phyloP scores from a whole-genome alignment of 1,140 invertebrate genomes.

The Zaprionus camerounensis region DNA sequence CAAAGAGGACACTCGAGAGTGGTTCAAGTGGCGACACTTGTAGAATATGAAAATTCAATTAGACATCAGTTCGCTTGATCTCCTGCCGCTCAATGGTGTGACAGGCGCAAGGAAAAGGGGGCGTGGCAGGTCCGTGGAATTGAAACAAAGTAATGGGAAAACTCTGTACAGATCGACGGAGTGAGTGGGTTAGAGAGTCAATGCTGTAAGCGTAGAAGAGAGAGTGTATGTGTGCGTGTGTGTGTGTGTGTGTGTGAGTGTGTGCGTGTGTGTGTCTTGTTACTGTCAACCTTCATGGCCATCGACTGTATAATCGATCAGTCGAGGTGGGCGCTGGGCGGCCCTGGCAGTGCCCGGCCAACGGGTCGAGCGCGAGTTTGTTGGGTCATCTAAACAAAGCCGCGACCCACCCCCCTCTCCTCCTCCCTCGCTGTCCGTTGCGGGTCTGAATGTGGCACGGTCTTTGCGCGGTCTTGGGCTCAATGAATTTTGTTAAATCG shows the following conservation, averaged over 20 bases:
- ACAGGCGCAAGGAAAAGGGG: not conserved
- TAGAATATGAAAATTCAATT: conserved; percentile 44
- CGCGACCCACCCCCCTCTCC: not conserved
- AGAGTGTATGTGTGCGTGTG: not conserved
- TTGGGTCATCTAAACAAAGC: conserved; percentile 82
- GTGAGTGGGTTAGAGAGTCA: not conserved
- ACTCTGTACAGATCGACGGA: not conserved
- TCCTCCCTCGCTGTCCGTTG: not conserved
- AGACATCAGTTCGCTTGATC: conserved; percentile 14
- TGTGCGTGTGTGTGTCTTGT: not conserved
- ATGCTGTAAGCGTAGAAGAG: not conserved
- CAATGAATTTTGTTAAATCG: conserved; percentile 80
- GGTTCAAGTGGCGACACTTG: conserved; percentile 43
- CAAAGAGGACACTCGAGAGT: conserved; percentile 24
- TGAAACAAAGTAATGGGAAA: not conserved
- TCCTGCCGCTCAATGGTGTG: conserved; percentile 16
- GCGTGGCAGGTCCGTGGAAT: conserved; percentile 8
- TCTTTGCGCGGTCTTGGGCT: conserved; percentile 62
- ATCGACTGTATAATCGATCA: conserved; percentile 82
- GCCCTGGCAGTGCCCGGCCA: conserved; percentile 48
- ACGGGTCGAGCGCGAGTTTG: conserved; percentile 67
- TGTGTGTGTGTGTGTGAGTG: not conserved
- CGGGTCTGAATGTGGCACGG: conserved; percentile 66
- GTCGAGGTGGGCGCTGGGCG: conserved; percentile 54
- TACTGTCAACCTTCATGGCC: conserved; percentile 75